Evolutionary conservation across 2,888 invertebrate genomes (phyloP), one percentile per base, ranked within the genome.

Genomic region (Zeuzera pyrina): DNA sequence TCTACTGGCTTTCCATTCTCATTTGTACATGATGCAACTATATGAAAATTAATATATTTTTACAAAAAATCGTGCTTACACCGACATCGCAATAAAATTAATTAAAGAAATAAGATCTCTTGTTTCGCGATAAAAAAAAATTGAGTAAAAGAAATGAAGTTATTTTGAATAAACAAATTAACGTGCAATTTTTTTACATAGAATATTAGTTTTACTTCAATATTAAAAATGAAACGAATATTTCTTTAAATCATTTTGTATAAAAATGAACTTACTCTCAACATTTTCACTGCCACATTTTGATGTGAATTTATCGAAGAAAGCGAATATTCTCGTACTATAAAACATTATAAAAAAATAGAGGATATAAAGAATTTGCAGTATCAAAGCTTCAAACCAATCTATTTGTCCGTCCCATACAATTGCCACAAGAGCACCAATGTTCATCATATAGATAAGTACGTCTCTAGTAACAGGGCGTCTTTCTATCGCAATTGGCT

Each of bases 401-500:
- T 87, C 88, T 15, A 97, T 87, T 34, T 74, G 69, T 2, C 90
- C 90, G 48, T 95, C 95, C 88, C 91, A 91, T 15, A 94, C 89
- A 29, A 95, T 86, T 1, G 78, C 49, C 0, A 94, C 87, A 14
- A 96, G 67, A 2, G 89, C 79, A 5, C 85, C 66, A 0, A 95
- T 89, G 27, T 93, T 90, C 13, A 91, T 57, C 39, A 89, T 84
- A 60, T 95, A 96, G 34, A 94, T 89, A 4, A 88, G 50, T 26
- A 91, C 91, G 52, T 96, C 96, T 38, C 96, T 79, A 0, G 92
- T 89, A 12, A 96, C 86, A 0, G 95, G 93, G 73, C 90, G 90
- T 86, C 90, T 89, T 53, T 94, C 91, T 29, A 95, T 78, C 46
- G 87, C 81, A 15, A 94, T 89, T 0, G 90, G 89, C 93, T 93